Evolutionary conservation across 2,113 vertebrate genomes (phyloP), one percentile per base, ranked within the genome.

Genomic region (Callipepla squamata): DNA sequence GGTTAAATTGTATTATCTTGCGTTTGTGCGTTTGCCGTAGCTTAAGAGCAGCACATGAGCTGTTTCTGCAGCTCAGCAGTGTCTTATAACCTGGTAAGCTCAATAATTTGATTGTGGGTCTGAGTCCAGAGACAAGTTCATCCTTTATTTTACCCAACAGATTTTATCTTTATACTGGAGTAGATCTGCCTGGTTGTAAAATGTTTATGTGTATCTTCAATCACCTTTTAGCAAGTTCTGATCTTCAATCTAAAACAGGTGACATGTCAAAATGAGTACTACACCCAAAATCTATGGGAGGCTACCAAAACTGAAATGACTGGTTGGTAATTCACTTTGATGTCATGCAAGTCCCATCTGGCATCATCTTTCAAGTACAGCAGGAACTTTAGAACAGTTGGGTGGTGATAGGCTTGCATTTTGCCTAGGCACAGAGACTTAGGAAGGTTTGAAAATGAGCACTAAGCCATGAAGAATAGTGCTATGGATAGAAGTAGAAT

Each of bases 11-110:
- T 4, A 57, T 72, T 94, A 70, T 53, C 22, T 73, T 95, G 40
- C 16, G 48, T 58, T 87, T 91, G 36, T 95, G 40, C 16, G 48
- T 58, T 87, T 91, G 36, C 36, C 50, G 58, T 82, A 69, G 76
- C 44, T 72, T 66, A 53, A 73, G 48, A 92, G 63, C 76, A 83
- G 75, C 50, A 77, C 59, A 21, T 50, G 59, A 45, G n/a, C 50
- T 85, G 63, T 57, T 85, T 30, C 63, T 53, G 62, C 62, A 68
- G 36, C 92, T 93, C 87, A 91, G 85, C 55, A 82, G 72, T 93
- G 82, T 90, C 90, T 85, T 90, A 10, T 16, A 95, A 95, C 85
- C 85, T 95, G 82, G 83, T 94, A 94, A 83, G 72, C 87, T 93
- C 79, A 93, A 53, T 93, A 87, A 95, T 94, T 85, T 90, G 67